Base-by-base conservation (phyloP, 2,888 invertebrate genomes). In the Ophion ellenae region DNA sequence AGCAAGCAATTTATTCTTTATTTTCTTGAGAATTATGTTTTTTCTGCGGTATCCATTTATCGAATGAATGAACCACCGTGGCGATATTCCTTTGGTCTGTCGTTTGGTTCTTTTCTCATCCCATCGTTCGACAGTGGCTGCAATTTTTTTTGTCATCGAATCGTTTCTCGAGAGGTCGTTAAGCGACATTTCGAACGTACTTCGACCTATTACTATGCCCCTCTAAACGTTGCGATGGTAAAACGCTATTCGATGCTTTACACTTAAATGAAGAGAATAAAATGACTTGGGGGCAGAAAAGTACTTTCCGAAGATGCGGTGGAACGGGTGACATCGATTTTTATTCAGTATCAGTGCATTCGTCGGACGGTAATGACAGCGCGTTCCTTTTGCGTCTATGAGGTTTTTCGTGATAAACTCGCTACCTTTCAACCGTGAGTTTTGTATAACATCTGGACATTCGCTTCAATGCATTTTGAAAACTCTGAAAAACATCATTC, bases 271-370 rank as follows among this genome's bases (percentile, higher is more conserved):
- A 61, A 11, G 40, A 67, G 40, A 77, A 64, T 40, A 67, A 24
- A 57, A 67, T 17, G 28, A 40, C 17, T 57, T 14, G 63, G 5
- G n/a, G 32, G 7, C 20, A 63, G 32, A 61, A 57, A 47, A n/a
- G 24, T n/a, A 20, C n/a, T 59, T 24, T 14, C 9, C 24, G 24
- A 20, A 20, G 7, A 20, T 20, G 45, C 17, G 57, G 66, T 6
- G 57, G 64, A 24, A 40, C 59, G 24, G 45, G 11, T 20, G 3
- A 10, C 7, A 32, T 45, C 67, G 74, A 67, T 74, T 74, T 81
- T 64, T 57, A 24, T 71, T 73, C 67, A 81, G 74, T 81, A 28
- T 47, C 66, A 6, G 74, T 74, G n/a, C 32, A 67, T 14, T 20
- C 66, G 45, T 45, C 67, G 66, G 14, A 32, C 40, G 28, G 64